These are phyloP conservation scores for Vireo altiloquus DNA, from an alignment of 2,113 vertebrate species.

Conservation along the genomic window DNA sequence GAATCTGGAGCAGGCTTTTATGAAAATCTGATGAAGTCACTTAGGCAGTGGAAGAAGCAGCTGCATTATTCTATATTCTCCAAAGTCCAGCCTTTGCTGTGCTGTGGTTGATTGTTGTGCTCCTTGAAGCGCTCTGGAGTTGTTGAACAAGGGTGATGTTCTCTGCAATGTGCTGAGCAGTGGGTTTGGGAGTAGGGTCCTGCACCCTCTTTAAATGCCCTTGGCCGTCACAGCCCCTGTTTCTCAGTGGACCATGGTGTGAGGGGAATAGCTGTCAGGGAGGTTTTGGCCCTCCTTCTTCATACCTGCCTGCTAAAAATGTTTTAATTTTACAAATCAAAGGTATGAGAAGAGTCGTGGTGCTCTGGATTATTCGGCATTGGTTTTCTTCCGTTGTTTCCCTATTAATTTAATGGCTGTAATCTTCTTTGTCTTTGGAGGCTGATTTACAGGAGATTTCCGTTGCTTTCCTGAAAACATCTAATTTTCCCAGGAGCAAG, in stretches of 20 bases:
- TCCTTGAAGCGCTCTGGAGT: rapidly evolving
- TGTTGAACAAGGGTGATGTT: background rate
- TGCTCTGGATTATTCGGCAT: rapidly evolving
- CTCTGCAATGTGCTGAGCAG: background rate
- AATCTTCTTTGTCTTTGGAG: background rate
- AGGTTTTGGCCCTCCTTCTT: background rate
- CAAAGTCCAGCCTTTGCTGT: rapidly evolving
- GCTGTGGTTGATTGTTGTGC: background rate
- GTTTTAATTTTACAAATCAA: background rate
- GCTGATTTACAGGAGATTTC: background rate
- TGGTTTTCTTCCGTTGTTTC: background rate
- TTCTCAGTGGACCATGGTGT: rapidly evolving
- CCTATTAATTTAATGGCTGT: background rate
- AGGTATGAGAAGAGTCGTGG: background rate
- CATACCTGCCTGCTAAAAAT: background rate
- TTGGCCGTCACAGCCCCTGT: rapidly evolving
- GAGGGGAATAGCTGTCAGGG: too few species aligned
- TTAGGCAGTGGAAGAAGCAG: background rate
- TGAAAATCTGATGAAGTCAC: background rate
- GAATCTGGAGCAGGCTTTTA: background rate
- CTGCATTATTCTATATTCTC: background rate
- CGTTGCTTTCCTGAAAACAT: background rate
- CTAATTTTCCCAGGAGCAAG: background rate
- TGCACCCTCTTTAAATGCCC: background rate
- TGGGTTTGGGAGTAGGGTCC: background rate